Conservation (phyloP, 2,113 vertebrate species). For the Oreochromis tanganicae region DNA sequence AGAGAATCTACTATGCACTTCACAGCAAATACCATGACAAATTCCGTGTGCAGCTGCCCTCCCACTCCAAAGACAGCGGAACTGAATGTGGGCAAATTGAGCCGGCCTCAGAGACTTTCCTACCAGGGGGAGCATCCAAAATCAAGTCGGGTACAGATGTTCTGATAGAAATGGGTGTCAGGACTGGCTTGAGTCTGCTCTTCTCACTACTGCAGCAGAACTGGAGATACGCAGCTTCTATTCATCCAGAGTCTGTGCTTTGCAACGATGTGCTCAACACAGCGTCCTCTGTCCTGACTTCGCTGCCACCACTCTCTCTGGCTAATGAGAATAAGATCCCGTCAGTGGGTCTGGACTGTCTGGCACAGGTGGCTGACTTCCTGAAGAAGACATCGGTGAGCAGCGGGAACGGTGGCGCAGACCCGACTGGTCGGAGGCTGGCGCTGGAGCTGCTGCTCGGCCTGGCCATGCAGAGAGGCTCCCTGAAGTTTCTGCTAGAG, state of each 20-base stretch:
- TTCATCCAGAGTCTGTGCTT: slow-evolving; percentile 70
- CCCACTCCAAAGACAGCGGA: slow-evolving; percentile 54
- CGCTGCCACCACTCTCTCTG: slow-evolving; percentile 75
- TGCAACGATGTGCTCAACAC: slow-evolving; percentile 79
- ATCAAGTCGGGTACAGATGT: slow-evolving; percentile 75
- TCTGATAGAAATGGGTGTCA: slow-evolving; percentile 80
- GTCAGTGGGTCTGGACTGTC: slow-evolving; percentile 75
- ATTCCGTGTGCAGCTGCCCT: slow-evolving; percentile 58
- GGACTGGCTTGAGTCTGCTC: slow-evolving; percentile 77
- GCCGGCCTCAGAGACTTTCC: slow-evolving; percentile 56
- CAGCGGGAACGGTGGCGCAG: slow-evolving; percentile 65
- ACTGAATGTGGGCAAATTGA: slow-evolving; percentile 61
- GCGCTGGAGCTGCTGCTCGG: slow-evolving; percentile 75
- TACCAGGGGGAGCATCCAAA: slow-evolving; percentile 33
- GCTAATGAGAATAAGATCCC: slow-evolving; percentile 81
- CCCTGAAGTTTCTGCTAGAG: slow-evolving; percentile 76
- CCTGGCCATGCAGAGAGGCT: slow-evolving; percentile 76
- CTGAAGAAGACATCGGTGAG: slow-evolving; percentile 76
- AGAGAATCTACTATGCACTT: slow-evolving; percentile 77
- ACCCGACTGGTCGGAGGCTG: slow-evolving; percentile 68
- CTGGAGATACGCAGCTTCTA: slow-evolving; percentile 65
- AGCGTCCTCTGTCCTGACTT: slow-evolving; percentile 72
- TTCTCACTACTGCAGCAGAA: slow-evolving; percentile 78
- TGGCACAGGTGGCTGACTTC: slow-evolving; percentile 75
- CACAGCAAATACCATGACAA: slow-evolving; percentile 80